Evolutionary conservation across 2,113 vertebrate species (phyloP).

Genomic region (Larimichthys polyactis): DNA sequence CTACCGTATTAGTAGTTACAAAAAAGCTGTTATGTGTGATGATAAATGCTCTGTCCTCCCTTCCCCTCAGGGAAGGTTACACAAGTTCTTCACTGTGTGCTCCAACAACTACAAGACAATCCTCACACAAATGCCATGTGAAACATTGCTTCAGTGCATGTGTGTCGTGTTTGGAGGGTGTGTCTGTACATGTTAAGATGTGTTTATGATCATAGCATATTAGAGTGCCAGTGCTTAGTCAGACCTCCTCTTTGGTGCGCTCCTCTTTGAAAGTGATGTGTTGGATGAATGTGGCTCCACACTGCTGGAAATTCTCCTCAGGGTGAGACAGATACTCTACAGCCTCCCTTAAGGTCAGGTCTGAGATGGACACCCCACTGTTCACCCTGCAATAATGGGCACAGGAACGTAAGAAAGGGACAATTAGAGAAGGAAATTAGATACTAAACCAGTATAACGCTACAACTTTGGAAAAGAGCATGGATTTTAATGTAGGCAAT

Average conservation of each 20-base stretch:
- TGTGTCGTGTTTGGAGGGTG: not conserved
- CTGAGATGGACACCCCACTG: constrained; percentile 64
- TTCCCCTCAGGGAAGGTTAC: constrained; percentile 23
- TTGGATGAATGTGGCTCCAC: constrained; percentile 93
- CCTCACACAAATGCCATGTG: not conserved
- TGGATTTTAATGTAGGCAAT: too few species aligned
- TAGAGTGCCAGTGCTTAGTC: not conserved
- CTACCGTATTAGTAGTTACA: not conserved
- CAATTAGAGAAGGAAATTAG: not conserved
- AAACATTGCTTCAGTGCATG: not conserved
- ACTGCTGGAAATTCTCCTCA: constrained; percentile 86
- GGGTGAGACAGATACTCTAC: constrained; percentile 85
- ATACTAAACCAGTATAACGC: not conserved
- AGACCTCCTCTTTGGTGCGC: constrained; percentile 89
- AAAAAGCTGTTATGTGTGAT: not conserved
- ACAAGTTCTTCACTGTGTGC: not conserved
- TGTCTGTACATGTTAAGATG: not conserved
- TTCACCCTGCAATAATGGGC: constrained; percentile 62
- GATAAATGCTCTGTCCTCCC: constrained; percentile 4
- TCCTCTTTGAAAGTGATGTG: constrained; percentile 92
- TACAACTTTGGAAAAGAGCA: not conserved
- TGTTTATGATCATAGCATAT: not conserved
- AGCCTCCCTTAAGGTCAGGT: constrained; percentile 89
- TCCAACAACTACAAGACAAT: not conserved
- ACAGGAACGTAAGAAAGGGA: not conserved